Evolutionary conservation across 2,113 vertebrate species (phyloP).

Genomic region (Deroptyus accipitrinus): DNA sequence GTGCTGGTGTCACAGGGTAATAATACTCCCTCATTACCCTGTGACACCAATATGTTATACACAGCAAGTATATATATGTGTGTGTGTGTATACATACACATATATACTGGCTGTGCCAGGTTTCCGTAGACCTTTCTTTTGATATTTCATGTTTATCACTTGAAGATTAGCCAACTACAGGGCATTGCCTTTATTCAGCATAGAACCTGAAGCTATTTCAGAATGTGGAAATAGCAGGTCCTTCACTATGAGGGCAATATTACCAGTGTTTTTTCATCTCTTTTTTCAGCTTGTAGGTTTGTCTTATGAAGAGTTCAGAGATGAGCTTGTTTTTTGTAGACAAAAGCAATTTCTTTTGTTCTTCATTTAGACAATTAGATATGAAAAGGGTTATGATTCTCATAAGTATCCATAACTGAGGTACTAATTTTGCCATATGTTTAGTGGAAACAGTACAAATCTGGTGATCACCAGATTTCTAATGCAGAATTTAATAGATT

Average conservation of each 20-base stretch:
- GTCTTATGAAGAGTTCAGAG: background rate
- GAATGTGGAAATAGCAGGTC: background rate
- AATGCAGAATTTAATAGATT: background rate
- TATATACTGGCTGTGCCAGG: background rate
- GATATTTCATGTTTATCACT: background rate
- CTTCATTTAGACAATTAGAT: background rate
- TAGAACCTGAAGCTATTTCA: background rate
- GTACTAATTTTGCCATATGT: background rate
- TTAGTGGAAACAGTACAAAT: background rate
- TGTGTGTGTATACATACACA: no score
- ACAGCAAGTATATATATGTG: background rate
- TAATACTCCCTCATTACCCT: no score
- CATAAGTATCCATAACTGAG: background rate
- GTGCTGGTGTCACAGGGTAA: background rate
- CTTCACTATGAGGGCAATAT: background rate
- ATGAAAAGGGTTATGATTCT: background rate
- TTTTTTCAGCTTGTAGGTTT: background rate
- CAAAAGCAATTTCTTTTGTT: background rate
- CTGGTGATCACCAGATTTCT: background rate
- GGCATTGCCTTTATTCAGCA: background rate
- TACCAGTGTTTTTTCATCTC: background rate
- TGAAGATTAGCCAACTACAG: background rate
- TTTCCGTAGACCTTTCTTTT: background rate
- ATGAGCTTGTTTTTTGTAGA: background rate
- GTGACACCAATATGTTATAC: no score